Conservation (phyloP, 1,140 invertebrate genomes). For the Whitmania pigra region DNA sequence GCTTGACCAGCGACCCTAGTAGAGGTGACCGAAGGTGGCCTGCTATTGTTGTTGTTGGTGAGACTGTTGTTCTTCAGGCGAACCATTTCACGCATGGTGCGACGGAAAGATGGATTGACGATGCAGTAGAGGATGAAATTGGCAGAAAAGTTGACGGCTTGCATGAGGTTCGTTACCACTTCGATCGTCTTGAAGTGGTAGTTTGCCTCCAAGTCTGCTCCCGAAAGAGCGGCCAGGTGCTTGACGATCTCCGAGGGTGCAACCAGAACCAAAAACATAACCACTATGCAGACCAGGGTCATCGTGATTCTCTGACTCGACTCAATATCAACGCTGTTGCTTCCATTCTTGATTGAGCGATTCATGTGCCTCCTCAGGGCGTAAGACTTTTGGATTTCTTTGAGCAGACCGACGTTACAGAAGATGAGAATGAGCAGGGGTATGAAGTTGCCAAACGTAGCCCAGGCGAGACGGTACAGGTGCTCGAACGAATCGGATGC, state of each 20-base stretch:
- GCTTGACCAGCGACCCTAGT: too few relatives aligned
- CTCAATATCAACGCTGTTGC: conserved; percentile 10
- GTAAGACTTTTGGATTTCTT: conserved; percentile 37
- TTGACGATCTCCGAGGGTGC: conserved; percentile 39
- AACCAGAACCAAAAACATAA: conserved; percentile 39
- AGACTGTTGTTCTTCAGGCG: conserved; percentile 27
- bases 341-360: conserved; percentile 6
- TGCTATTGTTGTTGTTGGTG: not conserved
- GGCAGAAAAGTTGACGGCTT: conserved; percentile 38
- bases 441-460: conserved; percentile 37
- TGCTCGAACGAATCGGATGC: conserved; percentile 28
- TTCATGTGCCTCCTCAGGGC: conserved; percentile 28
- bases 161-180: conserved; percentile 38
- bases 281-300: conserved; percentile 37
- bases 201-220: conserved; percentile 26
- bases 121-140: conserved; percentile 41
- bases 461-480: conserved; percentile 36
- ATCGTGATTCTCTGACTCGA: conserved; percentile 33
- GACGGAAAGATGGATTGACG: conserved; percentile 39
- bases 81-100: conserved; percentile 32
- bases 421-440: conserved; percentile 35
- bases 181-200: conserved; percentile 29
- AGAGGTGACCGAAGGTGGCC: too few relatives aligned
- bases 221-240: conserved; percentile 29
- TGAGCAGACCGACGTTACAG: conserved; percentile 35